Conservation (phyloP, 2,888 invertebrate species). For the Ceriagrion tenellum region DNA sequence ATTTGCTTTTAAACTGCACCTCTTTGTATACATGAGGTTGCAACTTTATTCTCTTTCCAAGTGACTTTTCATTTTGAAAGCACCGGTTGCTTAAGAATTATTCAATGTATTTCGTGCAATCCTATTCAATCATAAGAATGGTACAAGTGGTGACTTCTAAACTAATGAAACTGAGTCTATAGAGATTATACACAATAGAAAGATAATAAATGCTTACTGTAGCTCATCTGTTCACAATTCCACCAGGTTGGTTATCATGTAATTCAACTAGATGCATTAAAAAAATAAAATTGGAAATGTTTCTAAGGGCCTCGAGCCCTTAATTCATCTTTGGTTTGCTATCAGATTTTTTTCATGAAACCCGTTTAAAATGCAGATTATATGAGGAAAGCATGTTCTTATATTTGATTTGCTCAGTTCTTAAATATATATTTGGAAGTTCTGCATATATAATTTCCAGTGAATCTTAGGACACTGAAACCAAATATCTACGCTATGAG, state of each 20-base stretch:
- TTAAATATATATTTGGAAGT: background rate
- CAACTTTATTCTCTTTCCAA: background rate
- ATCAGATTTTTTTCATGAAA: constrained; percentile 52
- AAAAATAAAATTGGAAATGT: constrained; percentile 63
- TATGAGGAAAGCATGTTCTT: constrained; percentile 31
- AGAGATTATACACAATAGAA: constrained; percentile 27
- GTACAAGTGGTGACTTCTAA: constrained; percentile 47
- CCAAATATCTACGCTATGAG: background rate
- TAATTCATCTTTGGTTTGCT: constrained; percentile 59
- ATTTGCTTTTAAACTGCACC: constrained; percentile 20
- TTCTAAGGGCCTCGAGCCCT: constrained; percentile 34
- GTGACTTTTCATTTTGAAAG: constrained; percentile 1
- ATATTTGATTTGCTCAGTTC: background rate
- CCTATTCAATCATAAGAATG: constrained; percentile 47
- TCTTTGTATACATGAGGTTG: background rate
- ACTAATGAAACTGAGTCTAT: constrained; percentile 66
- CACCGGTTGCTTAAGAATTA: background rate
- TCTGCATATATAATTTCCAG: background rate
- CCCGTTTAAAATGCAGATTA: constrained; percentile 58
- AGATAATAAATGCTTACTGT: constrained; percentile 61
- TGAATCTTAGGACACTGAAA: background rate
- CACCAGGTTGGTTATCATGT: constrained; percentile 44
- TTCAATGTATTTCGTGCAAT: constrained; percentile 9
- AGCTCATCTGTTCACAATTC: constrained; percentile 33
- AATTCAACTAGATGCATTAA: constrained; percentile 48